Percentiles rank a stretch among this genome's conserved stretches.
phyloP scores from a whole-genome alignment of 2,797 vertebrate species.

The Fistularia tabacaria region DNA sequence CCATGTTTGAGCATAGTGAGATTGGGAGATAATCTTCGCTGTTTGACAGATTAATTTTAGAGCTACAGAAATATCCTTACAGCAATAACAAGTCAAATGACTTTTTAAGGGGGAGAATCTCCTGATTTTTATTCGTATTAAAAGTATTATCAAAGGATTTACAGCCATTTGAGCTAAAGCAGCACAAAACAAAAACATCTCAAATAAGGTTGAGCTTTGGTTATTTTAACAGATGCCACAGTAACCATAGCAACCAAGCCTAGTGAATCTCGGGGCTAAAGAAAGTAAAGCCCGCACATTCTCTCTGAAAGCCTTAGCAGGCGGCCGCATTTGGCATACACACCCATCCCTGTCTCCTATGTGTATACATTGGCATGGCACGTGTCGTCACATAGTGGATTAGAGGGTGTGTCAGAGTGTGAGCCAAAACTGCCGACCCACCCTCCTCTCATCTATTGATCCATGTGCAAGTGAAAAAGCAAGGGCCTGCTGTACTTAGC shows the following conservation, averaged over 20 bases:
- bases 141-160: slow-evolving; percentile 18
- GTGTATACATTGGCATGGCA: slow-evolving; percentile 31
- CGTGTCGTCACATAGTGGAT: slow-evolving; percentile 63
- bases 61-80: slow-evolving; percentile 36
- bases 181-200: slow-evolving; percentile 16
- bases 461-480: slow-evolving; percentile 28
- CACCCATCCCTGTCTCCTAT: slow-evolving; percentile 16
- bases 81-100: slow-evolving; percentile 5
- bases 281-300: slow-evolving; percentile 18
- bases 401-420: slow-evolving; percentile 54
- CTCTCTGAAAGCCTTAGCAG: slow-evolving; percentile 6
- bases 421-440: slow-evolving; percentile 43
- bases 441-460: slow-evolving; percentile 65
- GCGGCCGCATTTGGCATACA: slow-evolving; percentile 17
- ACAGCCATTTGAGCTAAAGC: slow-evolving; percentile 1
- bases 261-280: slow-evolving; percentile 33
- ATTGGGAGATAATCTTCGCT: slow-evolving; percentile 59
- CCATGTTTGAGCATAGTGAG: slow-evolving; percentile 58
- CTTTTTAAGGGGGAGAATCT: neutral
- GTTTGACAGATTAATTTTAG: slow-evolving; percentile 66
- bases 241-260: slow-evolving; percentile 40
- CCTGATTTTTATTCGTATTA: slow-evolving; percentile 11
- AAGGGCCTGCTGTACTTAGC: slow-evolving; percentile 53
- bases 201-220: slow-evolving; percentile 6
- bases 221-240: slow-evolving; percentile 20